Base-by-base conservation (phyloP, 2,888 invertebrate genomes). In the Sinohyriopsis cumingii region DNA sequence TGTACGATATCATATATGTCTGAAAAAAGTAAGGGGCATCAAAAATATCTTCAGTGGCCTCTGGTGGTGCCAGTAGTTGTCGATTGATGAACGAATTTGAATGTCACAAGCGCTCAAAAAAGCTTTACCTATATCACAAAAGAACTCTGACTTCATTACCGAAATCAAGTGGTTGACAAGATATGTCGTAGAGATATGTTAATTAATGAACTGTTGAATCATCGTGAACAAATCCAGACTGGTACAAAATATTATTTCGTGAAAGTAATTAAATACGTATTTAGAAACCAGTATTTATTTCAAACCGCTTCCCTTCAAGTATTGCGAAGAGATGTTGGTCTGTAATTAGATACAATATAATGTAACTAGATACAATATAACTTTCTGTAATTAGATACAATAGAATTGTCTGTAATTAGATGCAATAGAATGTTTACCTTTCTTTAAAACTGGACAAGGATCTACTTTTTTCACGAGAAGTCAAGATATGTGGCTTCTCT, bases 1-100 rank as follows among this genome's bases (percentile, higher is more conserved):
- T 28, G 22, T 15, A 67, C 59, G n/a, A 67, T 72, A 55, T 69
- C 64, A 63, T 66, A 60, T n/a, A 66, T 66, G 28, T 59, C 25
- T 19, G 5, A 65, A 24, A 63, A 56, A 66, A 57, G 60, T 54
- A 33, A 59, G 20, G 18, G 67, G 25, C 4, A 54, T 61, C 0
- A 55, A 55, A 65, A 59, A 65, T 59, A 61, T 15, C 25, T 20
- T 1, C 59, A 57, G 5, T 56, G 55, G 20, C 15, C 62, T 3
- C 65, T 25, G 5, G 53, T 12, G 19, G 68, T 65, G 1, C 65
- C 65, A 60, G 54, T 20, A 59, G 12, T 7, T 62, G 54, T n/a
- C n/a, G 60, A 20, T 64, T 64, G 63, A 56, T 28, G 59, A n/a
- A 67, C 9, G 19, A 67, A 59, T 20, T 54, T n/a, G 22, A 45